These are phyloP conservation scores for Cerastoderma edule DNA, from an alignment of 2,888 invertebrate species.

Conservation along the genomic window DNA sequence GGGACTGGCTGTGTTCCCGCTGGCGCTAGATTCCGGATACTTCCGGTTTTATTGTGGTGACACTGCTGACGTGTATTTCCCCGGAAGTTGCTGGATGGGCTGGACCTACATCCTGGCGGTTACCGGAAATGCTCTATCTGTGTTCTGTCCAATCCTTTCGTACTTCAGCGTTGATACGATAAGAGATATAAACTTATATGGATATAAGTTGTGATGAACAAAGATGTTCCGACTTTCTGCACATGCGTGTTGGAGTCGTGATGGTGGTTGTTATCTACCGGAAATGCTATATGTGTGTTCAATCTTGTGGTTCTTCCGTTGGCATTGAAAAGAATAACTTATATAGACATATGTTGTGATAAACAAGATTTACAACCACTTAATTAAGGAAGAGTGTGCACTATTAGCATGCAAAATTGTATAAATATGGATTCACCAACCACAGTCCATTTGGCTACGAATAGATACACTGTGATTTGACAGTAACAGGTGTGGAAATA, in stretches of 20 bases:
- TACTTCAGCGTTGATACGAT: conserved; percentile 54
- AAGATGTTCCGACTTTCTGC: neutral
- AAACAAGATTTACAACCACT: neutral
- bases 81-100: conserved; percentile 83
- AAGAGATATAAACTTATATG: conserved; percentile 9
- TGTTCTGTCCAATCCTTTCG: conserved; percentile 84
- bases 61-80: conserved; percentile 73
- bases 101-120: conserved; percentile 84
- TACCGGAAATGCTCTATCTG: conserved; percentile 82
- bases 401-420: too few relatives aligned
- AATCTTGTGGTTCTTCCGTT: neutral
- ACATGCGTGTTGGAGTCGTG: neutral
- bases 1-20: conserved; percentile 83
- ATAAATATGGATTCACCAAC: too few relatives aligned
- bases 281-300: neutral
- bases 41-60: conserved; percentile 83
- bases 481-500: too few relatives aligned
- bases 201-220: conserved; percentile 21
- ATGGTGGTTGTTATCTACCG: neutral
- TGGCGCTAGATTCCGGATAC: conserved; percentile 83
- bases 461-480: too few relatives aligned
- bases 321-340: neutral
- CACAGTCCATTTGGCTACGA: too few relatives aligned
- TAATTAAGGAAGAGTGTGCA: neutral
- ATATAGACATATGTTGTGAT: neutral